Conservation (phyloP, 2,888 invertebrate species). For the Heliconius erato region DNA sequence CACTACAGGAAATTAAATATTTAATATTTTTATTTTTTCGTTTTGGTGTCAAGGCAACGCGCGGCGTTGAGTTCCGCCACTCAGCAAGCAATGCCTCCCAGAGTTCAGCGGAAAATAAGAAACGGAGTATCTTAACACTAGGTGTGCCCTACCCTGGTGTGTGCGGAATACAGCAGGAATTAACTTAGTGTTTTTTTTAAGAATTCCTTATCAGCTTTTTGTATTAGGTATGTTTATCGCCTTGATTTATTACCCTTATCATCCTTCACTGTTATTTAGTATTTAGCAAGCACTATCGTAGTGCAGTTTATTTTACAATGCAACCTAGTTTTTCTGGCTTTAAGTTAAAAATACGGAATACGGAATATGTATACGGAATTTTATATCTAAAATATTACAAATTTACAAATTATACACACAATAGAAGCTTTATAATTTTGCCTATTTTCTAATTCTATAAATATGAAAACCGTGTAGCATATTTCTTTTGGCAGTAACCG, state of each 20-base stretch:
- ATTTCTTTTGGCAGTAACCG: neutral
- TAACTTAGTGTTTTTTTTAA: conserved; percentile 1
- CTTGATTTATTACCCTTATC: conserved; percentile 79
- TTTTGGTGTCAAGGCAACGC: neutral
- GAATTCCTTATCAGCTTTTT: conserved; percentile 54
- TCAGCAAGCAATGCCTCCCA: neutral
- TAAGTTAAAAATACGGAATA: neutral
- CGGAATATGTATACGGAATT: too few relatives aligned
- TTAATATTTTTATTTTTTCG: neutral
- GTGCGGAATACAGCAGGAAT: neutral
- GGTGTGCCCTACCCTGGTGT: neutral
- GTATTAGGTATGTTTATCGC: conserved; percentile 64
- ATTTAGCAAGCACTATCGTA: conserved; percentile 69
- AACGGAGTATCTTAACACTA: neutral
- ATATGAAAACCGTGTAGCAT: neutral
- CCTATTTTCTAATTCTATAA: neutral
- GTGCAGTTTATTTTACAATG: conserved; percentile 51
- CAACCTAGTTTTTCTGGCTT: neutral
- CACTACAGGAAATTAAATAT: neutral
- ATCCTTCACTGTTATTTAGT: conserved; percentile 65
- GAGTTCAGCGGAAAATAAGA: neutral
- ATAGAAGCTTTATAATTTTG: neutral
- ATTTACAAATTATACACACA: too few relatives aligned
- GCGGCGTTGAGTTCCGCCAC: neutral
- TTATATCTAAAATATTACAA: neutral